Evolutionary conservation across 53 echinoderm and acorn worm species (phyloP), one percentile per base, ranked within the genome.

Genomic region (Antedon mediterranea): DNA sequence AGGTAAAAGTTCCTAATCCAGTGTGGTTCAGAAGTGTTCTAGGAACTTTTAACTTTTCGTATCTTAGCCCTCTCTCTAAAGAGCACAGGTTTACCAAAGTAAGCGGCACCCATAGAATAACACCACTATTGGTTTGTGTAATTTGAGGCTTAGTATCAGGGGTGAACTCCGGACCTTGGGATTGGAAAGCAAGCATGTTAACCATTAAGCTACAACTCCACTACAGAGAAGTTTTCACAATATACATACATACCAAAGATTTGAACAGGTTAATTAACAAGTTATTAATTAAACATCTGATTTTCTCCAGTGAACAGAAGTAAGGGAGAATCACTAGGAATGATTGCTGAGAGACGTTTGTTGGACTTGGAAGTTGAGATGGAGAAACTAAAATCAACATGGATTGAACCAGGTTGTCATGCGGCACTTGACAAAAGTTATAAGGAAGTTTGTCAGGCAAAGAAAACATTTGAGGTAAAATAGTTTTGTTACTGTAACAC

Each of bases 341-440:
- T 83, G 28, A 78, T 31, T 27, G 15, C 84, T 1, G 89, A 93
- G 71, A 87, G 81, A 74, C 79, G 86, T 0, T 79, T 89, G 23
- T 57, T 37, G 0, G 93, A 93, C 8, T 71, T 91, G 32, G 89
- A 91, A 70, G 37, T 31, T 23, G 89, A 91, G 43, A 71, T 89
- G n/a, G 75, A 88, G 31, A 75, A 72, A 34, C 34, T 91, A 28
- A 71, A 80, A 44, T 73, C 83, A 70, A 81, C 84, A 31, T 90
- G 87, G 87, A 34, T 75, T 28, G 70, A 77, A 31, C 90, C 90
- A 30, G 33, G 43, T 14, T 29, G 75, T 15, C 81, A 90, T 43
- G 78, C 87, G 43, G 75, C 73, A 32, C 79, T 88, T 13, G 31
- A 72, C 20, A 78, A 78, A 57, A 27, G 73, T 15, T 74, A 77